Conservation (phyloP, 2,888 invertebrate genomes). For the Amphipoea oculea region DNA sequence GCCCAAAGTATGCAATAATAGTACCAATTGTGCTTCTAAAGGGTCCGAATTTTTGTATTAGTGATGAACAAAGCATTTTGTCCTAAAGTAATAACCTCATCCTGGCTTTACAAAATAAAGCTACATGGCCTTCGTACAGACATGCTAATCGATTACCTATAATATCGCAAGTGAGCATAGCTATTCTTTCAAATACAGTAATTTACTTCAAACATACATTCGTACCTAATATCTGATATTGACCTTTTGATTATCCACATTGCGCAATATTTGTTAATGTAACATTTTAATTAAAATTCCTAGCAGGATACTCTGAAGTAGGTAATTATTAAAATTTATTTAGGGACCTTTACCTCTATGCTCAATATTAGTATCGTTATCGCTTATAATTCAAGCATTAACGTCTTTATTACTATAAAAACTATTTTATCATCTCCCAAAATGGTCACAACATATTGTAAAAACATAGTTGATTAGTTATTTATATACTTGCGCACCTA, state of each 20-base stretch:
- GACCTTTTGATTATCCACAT: constrained; percentile 20
- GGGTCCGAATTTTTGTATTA: not conserved
- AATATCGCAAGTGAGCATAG: constrained; percentile 6
- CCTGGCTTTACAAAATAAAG: constrained; percentile 1
- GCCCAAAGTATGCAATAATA: not conserved
- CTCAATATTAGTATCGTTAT: not conserved
- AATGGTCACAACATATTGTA: constrained; percentile 34
- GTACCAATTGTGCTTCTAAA: no score
- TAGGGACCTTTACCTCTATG: not conserved
- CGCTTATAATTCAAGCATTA: not conserved
- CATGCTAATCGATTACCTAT: constrained; percentile 10
- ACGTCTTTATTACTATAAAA: not conserved
- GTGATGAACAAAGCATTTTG: not conserved
- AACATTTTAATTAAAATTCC: constrained; percentile 11
- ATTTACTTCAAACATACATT: constrained; percentile 17
- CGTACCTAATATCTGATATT: constrained; percentile 11
- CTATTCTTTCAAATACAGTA: constrained; percentile 6
- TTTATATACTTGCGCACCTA: constrained; percentile 45
- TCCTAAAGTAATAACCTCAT: not conserved
- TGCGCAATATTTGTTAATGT: constrained; percentile 3
- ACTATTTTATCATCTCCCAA: constrained; percentile 27
- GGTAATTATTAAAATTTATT: not conserved
- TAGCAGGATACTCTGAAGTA: not conserved
- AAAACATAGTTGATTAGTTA: constrained; percentile 44
- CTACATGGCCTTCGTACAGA: not conserved